Base-by-base conservation (phyloP, 2,888 invertebrate genomes). In the Timema podura region DNA sequence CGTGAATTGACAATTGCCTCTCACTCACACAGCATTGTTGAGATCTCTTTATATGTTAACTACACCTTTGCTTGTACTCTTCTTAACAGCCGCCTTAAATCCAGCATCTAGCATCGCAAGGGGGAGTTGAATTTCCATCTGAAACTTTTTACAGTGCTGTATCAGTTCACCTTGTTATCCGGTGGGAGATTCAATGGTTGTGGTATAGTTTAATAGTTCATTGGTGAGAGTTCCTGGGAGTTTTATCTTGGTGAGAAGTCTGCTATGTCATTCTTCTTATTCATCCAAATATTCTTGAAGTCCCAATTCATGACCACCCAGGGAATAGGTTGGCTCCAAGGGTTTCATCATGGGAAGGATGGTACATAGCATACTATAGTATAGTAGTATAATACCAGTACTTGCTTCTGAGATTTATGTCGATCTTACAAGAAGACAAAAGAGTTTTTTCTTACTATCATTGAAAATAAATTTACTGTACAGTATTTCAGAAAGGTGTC, bases 381-480 rank as follows among this genome's bases (percentile, higher is more conserved):
- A 30, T 30, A 30, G 30, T 30, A 30, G 30, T 30, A 30, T 30
- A 30, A 30, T 30, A 30, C 30, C 30, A 30, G 30, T 10, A 5
- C 61, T 2, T 61, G 13, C 45, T 61, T 61, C 61, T 44, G 44
- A 61, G 13, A 13, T 61, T 6, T 30, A 11, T 61, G 30, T 16
- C 30, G 30, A 1, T 30, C 44, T 30, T 30, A 30, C 30, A 30
- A 30, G 30, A 30, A 30, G 30, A 30, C 1, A 3, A 30, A 30
- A 30, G 30, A 30, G 30, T 30, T 30, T 30, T 30, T 30, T 30
- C 30, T 30, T 30, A 30, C 30, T 30, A 61, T 61, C 61, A 61
- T 61, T 45, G 44, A 61, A 45, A 61, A 61, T 0, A 61, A 61
- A 61, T 61, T 61, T 61, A 45, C 13, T 61, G 5, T 11, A 61